These are phyloP conservation scores for Hemistola chrysoprasaria DNA, from an alignment of 2,888 invertebrate genomes.

Conservation along the genomic window DNA sequence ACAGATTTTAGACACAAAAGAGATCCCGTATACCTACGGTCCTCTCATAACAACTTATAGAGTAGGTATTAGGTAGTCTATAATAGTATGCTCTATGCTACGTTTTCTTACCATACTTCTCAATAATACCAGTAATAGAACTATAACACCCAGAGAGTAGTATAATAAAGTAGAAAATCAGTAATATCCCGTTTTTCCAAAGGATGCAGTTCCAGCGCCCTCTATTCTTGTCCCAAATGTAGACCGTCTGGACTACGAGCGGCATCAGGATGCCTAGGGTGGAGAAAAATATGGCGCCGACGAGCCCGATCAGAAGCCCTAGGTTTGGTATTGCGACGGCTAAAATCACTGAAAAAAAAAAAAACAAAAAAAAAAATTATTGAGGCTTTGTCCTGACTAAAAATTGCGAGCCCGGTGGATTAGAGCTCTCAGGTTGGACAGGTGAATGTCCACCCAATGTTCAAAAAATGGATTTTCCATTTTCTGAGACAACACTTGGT, in stretches of 20 bases:
- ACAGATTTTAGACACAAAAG: no score
- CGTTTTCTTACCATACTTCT: slow-evolving; percentile 26
- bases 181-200: slow-evolving; percentile 82
- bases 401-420: no score
- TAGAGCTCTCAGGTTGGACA: no score
- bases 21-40: no score
- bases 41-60: no score
- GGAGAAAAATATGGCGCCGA: slow-evolving; percentile 90
- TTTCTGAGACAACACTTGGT: no score
- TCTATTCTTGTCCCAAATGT: slow-evolving; percentile 85
- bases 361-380: no score
- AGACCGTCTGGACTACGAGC: slow-evolving; percentile 87
- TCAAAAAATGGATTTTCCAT: no score
- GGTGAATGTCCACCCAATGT: no score
- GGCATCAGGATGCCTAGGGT: slow-evolving; percentile 89
- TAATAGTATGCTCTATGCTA: no score
- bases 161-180: slow-evolving; percentile 57
- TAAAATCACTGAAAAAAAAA: slow-evolving; percentile 82
- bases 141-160: slow-evolving; percentile 63
- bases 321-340: slow-evolving; percentile 91
- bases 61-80: no score
- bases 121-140: slow-evolving; percentile 49
- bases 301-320: slow-evolving; percentile 92
- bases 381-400: no score
- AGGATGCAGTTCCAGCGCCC: slow-evolving; percentile 85